Percentiles rank a stretch among this genome's conserved stretches.
phyloP scores from a whole-genome alignment of 2,113 vertebrate species.

The Mungos mungo region DNA sequence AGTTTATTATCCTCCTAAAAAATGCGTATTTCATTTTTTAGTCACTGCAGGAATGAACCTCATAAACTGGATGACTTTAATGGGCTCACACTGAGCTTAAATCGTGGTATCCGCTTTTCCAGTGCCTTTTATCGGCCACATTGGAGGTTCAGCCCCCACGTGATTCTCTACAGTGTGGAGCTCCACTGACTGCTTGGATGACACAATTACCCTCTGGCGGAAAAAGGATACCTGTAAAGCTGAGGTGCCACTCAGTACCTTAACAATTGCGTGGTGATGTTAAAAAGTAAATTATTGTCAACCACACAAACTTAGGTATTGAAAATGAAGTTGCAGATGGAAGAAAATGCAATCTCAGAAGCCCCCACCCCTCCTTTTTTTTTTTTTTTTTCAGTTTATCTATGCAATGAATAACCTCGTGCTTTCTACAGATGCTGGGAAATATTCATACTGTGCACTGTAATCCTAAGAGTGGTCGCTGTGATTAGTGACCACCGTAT shows the following conservation, averaged over 20 bases:
- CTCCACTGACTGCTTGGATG: background rate
- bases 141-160: fast-evolving
- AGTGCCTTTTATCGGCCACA: background rate
- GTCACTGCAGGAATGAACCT: background rate
- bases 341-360: background rate
- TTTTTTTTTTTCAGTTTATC: background rate
- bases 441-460: background rate
- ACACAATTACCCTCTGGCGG: background rate
- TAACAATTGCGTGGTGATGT: background rate
- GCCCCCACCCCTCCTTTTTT: background rate
- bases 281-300: background rate
- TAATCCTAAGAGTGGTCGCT: background rate
- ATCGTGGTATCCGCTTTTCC: background rate
- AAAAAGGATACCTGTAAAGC: background rate
- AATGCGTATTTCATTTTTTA: conserved; percentile 9
- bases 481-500: background rate
- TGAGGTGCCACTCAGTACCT: background rate
- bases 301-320: background rate
- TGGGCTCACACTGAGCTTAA: background rate
- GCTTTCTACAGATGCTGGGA: background rate
- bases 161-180: background rate
- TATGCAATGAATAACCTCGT: background rate
- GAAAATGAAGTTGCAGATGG: background rate
- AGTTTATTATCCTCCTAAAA: background rate
- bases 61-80: conserved; percentile 7